Percentiles rank a stretch among this genome's conserved stretches.
These are phyloP conservation scores for Cygnus olor DNA, from an alignment of 2,797 vertebrate species.

Conservation along the genomic window DNA sequence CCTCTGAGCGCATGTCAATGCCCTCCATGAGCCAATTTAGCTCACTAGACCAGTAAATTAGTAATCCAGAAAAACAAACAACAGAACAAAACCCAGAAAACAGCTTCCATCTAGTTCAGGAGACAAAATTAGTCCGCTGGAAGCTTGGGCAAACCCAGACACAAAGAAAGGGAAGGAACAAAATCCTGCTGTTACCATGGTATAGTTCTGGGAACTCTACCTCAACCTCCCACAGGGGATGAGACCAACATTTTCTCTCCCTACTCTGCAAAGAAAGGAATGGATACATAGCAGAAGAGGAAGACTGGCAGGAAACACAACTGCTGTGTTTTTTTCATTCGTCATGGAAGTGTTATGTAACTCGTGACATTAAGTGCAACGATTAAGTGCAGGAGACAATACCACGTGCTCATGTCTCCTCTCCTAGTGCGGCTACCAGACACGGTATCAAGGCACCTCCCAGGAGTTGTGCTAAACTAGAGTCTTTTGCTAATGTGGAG, in stretches of 20 bases:
- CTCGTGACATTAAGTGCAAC: neutral
- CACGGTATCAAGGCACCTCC: neutral
- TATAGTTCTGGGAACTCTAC: neutral
- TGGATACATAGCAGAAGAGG: neutral
- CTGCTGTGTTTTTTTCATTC: neutral
- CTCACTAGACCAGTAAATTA: neutral
- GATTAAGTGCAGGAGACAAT: neutral
- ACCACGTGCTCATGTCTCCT: neutral
- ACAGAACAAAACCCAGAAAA: neutral
- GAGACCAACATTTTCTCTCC: accelerated
- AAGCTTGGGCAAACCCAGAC: neutral
- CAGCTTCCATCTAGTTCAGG: neutral
- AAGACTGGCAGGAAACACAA: neutral
- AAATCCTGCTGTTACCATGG: neutral
- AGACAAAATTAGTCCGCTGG: neutral
- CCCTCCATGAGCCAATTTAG: neutral
- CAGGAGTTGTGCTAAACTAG: neutral
- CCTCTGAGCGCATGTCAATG: neutral
- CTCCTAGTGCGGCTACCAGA: neutral
- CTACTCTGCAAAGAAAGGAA: neutral
- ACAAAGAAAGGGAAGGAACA: neutral
- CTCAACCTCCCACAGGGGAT: neutral
- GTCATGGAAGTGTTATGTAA: neutral
- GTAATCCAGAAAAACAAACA: neutral
- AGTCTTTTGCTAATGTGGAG: neutral